Evolutionary conservation across 2,113 vertebrate species (phyloP).

Genomic region (Emydura subglobosa): DNA sequence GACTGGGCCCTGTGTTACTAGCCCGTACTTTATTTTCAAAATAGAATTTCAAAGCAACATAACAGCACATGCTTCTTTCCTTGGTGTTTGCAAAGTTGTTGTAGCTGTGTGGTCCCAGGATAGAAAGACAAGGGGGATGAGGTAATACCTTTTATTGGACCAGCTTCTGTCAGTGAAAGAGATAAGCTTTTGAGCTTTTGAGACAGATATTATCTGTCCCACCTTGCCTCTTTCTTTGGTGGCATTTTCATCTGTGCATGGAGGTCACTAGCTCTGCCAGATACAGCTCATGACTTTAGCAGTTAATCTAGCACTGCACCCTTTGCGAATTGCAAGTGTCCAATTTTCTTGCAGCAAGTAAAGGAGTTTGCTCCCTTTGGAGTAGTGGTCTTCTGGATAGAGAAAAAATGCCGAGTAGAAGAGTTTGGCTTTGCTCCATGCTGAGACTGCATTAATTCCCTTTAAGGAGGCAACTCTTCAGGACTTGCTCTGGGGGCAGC

Average conservation of each 20-base stretch:
- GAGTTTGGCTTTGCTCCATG: constrained; percentile 1
- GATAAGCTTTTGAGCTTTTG: neutral
- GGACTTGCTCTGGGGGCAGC: neutral
- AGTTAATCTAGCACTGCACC: neutral
- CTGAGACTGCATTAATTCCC: neutral
- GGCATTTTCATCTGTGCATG: neutral
- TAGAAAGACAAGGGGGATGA: neutral
- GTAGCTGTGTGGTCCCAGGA: neutral
- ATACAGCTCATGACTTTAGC: neutral
- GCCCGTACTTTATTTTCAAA: neutral
- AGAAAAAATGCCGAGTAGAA: constrained; percentile 21
- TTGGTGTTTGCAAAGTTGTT: neutral
- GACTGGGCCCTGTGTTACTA: neutral
- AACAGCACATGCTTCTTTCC: neutral
- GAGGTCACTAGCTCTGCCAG: neutral
- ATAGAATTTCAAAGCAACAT: neutral
- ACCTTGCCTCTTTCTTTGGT: neutral
- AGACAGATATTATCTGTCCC: neutral
- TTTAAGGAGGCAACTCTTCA: neutral
- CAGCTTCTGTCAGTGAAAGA: neutral
- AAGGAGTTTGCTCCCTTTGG: neutral
- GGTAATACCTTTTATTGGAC: neutral
- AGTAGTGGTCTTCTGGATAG: neutral
- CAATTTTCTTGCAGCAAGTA: constrained; percentile 7
- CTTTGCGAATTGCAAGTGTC: neutral